Evolutionary conservation across 2,797 vertebrate species (phyloP), one percentile per base, ranked within the genome.

Genomic region (Cheirogaleus major): DNA sequence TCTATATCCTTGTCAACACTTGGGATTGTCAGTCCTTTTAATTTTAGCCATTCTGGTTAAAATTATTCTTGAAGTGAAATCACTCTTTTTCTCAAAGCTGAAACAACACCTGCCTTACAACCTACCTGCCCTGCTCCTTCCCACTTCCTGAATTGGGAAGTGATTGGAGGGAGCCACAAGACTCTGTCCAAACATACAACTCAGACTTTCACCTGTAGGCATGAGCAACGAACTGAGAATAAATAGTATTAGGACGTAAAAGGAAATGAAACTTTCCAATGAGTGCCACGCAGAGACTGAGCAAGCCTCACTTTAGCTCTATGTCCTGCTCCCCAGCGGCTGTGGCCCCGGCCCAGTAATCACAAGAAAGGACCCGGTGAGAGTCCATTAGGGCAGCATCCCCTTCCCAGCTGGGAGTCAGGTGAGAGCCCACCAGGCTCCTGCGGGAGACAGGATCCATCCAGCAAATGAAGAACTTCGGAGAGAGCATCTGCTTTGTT

Each of bases 31-130:
- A 2, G 87, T 43, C 67, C 32, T 89, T 91, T 85, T 17, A 17
- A 10, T 80, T 79, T 90, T 73, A 92, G 78, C 81, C 88, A 50
- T 65, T 57, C 67, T 22, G 35, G 69, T 93, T 67, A 85, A 93
- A 75, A 63, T 50, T 57, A 70, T 15, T 50, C 22, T 52, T 43
- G 25, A 87, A 89, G 41, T 63, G 32, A 79, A 76, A 48, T 52
- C 69, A 35, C 18, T 87, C 18, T 72, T 93, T 78, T 91, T 73
- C 63, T 92, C 75, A 87, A 93, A 92, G 92, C n/a, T 73, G 67
- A 75, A 88, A 65, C 25, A 52, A 25, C 43, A 65, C 6, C 30
- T 43, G 5, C 14, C 7, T 90, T 78, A 22, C 10, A 48, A 55
- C 15, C 8, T 38, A 55, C 43, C 43, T 63, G 18, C 41, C 52